These are phyloP conservation scores for Pocillopora meandrina DNA, from an alignment of 92 coral and sea anemone genomes.

Conservation along the genomic window DNA sequence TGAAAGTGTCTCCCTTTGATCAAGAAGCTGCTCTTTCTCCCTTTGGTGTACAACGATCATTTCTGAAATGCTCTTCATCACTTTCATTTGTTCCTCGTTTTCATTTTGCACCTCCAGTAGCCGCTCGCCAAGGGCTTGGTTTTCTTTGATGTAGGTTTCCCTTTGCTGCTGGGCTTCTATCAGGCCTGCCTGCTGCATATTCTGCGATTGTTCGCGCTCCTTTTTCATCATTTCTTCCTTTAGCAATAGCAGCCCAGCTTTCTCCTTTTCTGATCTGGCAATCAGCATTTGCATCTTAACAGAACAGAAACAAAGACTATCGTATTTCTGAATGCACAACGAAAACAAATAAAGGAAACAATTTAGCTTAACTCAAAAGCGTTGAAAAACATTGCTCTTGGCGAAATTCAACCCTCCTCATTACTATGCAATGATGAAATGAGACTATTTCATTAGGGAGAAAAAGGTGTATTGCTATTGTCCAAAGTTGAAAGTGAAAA, in stretches of 20 bases:
- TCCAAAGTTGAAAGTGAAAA: too few relatives aligned
- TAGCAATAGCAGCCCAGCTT: constrained; percentile 24
- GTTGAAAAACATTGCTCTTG: too few relatives aligned
- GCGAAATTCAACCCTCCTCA: too few relatives aligned
- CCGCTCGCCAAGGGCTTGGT: background rate
- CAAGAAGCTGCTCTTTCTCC: background rate
- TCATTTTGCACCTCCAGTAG: constrained; percentile 4
- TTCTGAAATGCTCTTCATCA: constrained; percentile 2
- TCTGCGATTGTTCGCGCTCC: constrained; percentile 46
- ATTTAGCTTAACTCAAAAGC: too few relatives aligned
- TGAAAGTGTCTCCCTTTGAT: background rate
- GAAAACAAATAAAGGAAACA: background rate
- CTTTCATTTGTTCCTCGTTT: constrained; percentile 20
- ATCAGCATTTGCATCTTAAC: constrained; percentile 44
- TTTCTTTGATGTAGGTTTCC: constrained; percentile 10
- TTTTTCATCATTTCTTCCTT: constrained; percentile 19
- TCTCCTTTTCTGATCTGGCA: constrained; percentile 37
- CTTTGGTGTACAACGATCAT: background rate
- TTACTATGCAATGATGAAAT: too few relatives aligned
- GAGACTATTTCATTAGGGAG: too few relatives aligned
- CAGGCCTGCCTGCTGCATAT: constrained; percentile 54
- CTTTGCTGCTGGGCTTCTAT: constrained; percentile 30
- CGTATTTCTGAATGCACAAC: too few relatives aligned
- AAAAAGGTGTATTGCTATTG: too few relatives aligned
- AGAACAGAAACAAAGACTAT: background rate